A percentile compares a stretch with the other conserved stretches of the same genome.
Conservation (phyloP, 2,888 invertebrate genomes). For the Malthinus seriepunctatus region DNA sequence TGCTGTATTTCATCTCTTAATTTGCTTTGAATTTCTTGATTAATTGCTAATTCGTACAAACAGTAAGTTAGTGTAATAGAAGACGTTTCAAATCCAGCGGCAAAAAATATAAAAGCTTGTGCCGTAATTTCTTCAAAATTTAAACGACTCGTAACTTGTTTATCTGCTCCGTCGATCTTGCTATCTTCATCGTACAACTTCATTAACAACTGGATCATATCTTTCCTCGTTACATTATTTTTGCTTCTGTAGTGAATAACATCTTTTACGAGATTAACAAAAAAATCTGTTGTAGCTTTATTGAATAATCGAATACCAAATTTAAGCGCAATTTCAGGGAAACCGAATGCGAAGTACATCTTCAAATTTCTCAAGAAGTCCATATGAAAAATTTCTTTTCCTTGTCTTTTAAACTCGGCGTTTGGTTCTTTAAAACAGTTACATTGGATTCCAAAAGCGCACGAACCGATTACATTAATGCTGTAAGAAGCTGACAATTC, state of each 20-base stretch:
- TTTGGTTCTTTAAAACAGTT: slow-evolving; percentile 53
- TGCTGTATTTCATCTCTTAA: too few species aligned
- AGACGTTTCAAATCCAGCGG: too few species aligned
- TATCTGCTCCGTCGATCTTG: too few species aligned
- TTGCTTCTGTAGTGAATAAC: neutral
- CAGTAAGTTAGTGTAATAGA: too few species aligned
- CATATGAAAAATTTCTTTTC: neutral
- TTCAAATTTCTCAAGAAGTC: neutral
- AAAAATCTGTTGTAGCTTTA: neutral
- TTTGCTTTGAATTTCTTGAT: too few species aligned
- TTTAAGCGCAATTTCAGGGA: neutral
- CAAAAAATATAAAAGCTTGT: too few species aligned
- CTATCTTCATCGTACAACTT: neutral
- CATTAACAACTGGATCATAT: neutral
- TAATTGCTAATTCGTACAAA: too few species aligned
- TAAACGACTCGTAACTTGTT: too few species aligned
- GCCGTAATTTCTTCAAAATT: too few species aligned
- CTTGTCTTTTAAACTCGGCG: neutral
- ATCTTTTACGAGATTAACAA: neutral
- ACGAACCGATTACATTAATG: slow-evolving; percentile 62
- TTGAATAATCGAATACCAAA: neutral
- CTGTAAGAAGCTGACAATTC: slow-evolving; percentile 59
- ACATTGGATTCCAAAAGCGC: slow-evolving; percentile 62
- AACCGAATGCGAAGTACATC: neutral
- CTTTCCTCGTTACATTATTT: neutral